Conservation (phyloP, 1,140 invertebrate species). For the Trialeurodes vaporariorum region DNA sequence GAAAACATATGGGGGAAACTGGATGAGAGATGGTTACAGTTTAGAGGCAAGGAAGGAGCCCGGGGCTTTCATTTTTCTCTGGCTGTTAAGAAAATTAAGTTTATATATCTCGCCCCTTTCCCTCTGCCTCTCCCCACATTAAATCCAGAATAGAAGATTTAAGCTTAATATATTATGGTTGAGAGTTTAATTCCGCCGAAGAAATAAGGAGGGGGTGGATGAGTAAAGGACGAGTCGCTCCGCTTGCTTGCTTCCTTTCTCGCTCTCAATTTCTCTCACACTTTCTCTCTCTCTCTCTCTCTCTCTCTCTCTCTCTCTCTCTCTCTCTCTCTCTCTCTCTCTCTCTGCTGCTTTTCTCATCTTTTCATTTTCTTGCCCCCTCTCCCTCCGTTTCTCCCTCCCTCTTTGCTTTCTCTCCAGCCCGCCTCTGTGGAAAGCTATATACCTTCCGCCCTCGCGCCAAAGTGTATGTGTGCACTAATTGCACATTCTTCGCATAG, state of each 20-base stretch:
- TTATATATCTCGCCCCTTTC: too few species aligned
- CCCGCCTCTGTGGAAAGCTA: conserved; percentile 6
- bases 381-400: too few species aligned
- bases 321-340: conserved; percentile 22
- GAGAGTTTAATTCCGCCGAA: background rate
- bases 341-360: conserved; percentile 20
- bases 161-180: background rate
- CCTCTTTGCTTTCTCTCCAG: conserved; percentile 17
- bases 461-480: conserved; percentile 14
- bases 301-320: too few species aligned
- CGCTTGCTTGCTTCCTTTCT: conserved; percentile 20
- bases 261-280: conserved; percentile 20
- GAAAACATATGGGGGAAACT: too few species aligned
- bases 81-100: background rate
- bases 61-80: background rate
- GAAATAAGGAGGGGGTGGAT: conserved; percentile 2
- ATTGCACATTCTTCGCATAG: conserved; percentile 26
- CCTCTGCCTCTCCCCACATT: background rate
- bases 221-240: conserved; percentile 4
- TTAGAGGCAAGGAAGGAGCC: background rate
- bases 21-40: too few species aligned
- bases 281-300: conserved; percentile 13
- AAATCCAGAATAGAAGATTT: background rate
- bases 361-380: conserved; percentile 14
- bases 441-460: conserved; percentile 18